phyloP scores from a whole-genome alignment of 2,113 vertebrate genomes.

The Eulemur macaco region DNA sequence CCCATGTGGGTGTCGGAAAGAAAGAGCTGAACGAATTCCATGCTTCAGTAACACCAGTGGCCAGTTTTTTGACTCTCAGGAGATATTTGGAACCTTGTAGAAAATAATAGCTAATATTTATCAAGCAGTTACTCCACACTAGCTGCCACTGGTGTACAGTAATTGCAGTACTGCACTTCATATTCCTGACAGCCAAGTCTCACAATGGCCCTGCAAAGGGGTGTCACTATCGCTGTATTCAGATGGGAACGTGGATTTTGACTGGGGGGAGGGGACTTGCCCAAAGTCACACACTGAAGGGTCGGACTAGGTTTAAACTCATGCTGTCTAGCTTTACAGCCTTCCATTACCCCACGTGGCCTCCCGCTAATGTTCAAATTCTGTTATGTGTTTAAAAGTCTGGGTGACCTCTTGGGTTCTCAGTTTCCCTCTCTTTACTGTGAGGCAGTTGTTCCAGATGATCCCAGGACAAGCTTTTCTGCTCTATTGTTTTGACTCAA shows the following conservation, averaged over 20 bases:
- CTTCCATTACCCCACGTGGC: not conserved
- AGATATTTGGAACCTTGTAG: not conserved
- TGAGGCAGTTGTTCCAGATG: not conserved
- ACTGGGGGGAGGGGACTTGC: not conserved
- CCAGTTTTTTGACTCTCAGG: not conserved
- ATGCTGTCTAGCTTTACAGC: not conserved
- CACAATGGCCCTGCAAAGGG: not conserved
- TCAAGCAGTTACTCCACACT: not conserved
- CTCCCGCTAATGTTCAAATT: not conserved
- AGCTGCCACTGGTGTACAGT: not conserved
- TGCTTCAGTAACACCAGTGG: not conserved
- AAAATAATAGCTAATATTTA: not conserved
- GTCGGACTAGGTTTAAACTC: not conserved
- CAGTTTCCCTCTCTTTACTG: not conserved
- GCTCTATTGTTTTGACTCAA: not conserved
- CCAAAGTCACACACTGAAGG: not conserved
- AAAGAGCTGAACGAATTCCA: not conserved
- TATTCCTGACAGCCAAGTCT: accelerated
- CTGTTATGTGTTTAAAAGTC: not conserved
- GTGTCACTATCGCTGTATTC: not conserved
- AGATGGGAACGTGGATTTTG: not conserved
- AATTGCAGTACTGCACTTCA: not conserved
- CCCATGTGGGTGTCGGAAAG: not conserved
- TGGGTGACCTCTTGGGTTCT: not conserved
- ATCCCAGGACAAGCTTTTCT: not conserved